Evolutionary conservation across 2,888 invertebrate species (phyloP), one percentile per base, ranked within the genome.

Genomic region (Scrobipalpa costella): DNA sequence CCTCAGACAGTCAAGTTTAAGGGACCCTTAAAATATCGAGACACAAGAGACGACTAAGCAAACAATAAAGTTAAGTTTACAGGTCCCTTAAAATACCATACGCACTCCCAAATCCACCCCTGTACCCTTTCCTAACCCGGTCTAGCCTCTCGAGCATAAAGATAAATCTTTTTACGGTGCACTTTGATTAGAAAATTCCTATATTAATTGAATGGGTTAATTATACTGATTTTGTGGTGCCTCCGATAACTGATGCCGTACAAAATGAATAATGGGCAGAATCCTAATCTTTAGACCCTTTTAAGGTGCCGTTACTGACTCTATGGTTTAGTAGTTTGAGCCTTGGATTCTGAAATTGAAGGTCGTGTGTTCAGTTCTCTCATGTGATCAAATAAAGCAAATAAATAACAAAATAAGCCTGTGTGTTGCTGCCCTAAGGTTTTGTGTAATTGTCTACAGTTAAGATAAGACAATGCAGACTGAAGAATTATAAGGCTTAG

Each of bases 111-210:
- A 55, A 34, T 55, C 55, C 55, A 15, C 6, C 15, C 55, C 55
- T 55, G 34, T 33, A 3, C 55, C 33, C 55, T 55, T 55, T 34
- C 55, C 55, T 27, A 55, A 55, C 55, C 55, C 8, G 34, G 55
- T 55, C 55, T 34, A 55, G 55, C 55, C 55, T 50, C 63, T 34
- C 34, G 27, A 34, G 63, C 64, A 52, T 64, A 70, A 71, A 85
- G 88, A 90, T 90, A 88, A 84, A 90, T 89, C 88, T 89, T 88
- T 88, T 88, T 86, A 88, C 85, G 74, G 81, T 82, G 73, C 71
- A 75, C 84, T 55, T 80, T 87, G 88, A 90, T 90, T 89, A 87
- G 86, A 88, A 89, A 87, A 89, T 90, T 84, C 88, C 88, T 76
- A 79, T 85, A 88, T 85, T 88, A 86, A 90, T 88, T 83, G 85